Evolutionary conservation across 2,888 invertebrate genomes (phyloP), one percentile per base, ranked within the genome.

Genomic region (Diploptera punctata): DNA sequence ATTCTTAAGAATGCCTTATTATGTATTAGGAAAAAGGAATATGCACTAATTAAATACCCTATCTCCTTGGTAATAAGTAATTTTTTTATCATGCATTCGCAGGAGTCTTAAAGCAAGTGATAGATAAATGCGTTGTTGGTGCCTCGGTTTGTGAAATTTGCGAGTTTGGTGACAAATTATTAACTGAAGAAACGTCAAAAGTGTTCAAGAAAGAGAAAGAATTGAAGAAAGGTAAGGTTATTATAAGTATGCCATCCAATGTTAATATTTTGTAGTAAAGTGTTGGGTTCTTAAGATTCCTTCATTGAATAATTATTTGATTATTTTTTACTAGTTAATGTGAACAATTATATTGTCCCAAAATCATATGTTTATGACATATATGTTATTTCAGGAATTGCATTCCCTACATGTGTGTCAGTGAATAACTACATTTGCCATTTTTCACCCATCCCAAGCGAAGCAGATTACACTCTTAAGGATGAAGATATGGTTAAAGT

Each of bases 391-490:
- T 7, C 79, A 87, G 88, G 89, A 78, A 95, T 99, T 81, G 98
- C 99, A 49, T 99, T 99, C 84, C 99, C 99, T 70, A 99, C 99
- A 74, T 99, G 99, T 86, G 90, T 99, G 76, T 99, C 98, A 21
- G 93, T 98, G 72, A 99, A 99, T 86, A 98, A 99, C 85, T 98
- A 98, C 85, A 97, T 99, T 83, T 99, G 99, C 84, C 99, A 99
- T 84, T 99, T 93, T 83, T 99, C 99, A 67, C 99, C 99, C 26
- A 91, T 98, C 76, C 92, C 93, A 77, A 95, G 94, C 84, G 99
- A 99, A 85, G 88, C 92, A 18, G 96, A 97, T 84, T 91, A 91
- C 78, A 86, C 89, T 76, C 85, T 99, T 72, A 93, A 96, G 83
- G 91, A 93, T 79, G 97, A 94, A 72, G 99, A 99, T 87, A 86